Percentiles rank a stretch among this genome's conserved stretches.
phyloP scores from a whole-genome alignment of 2,888 invertebrate species.

The Archips xylosteana region DNA sequence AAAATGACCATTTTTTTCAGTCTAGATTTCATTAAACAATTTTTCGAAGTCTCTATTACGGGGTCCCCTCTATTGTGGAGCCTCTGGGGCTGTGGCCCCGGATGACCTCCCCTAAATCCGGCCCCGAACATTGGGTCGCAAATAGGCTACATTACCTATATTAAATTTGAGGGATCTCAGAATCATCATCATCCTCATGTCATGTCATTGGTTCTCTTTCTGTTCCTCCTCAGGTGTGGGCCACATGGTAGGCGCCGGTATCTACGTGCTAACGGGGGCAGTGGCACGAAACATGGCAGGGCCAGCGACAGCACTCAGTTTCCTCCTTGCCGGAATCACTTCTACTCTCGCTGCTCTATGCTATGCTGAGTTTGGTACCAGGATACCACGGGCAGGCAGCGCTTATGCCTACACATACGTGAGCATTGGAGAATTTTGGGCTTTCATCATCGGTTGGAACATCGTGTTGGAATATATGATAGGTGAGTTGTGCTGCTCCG shows the following conservation, averaged over 20 bases:
- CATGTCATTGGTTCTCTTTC: no score
- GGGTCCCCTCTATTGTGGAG: no score
- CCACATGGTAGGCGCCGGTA: constrained; percentile 98
- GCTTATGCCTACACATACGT: constrained; percentile 98
- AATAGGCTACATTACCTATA: no score
- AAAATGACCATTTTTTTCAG: no score
- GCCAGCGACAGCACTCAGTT: constrained; percentile 91
- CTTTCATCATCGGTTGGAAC: constrained; percentile 98
- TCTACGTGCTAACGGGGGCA: constrained; percentile 95
- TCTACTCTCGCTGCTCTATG: constrained; percentile 93
- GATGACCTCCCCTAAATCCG: no score
- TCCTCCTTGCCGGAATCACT: constrained; percentile 90
- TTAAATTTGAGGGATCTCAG: no score
- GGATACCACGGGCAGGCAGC: constrained; percentile 95
- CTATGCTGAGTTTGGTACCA: constrained; percentile 95
- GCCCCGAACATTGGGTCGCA: no score
- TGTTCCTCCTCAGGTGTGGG: constrained; percentile 89
- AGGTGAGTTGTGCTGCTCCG: constrained; percentile 74
- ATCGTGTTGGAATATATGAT: constrained; percentile 96
- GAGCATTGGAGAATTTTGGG: constrained; percentile 97
- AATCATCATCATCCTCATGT: no score
- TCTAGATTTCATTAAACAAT: no score
- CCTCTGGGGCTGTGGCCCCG: no score
- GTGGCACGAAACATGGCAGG: constrained; percentile 93
- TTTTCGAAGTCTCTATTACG: no score